Evolutionary conservation across 2,113 vertebrate genomes (phyloP), one percentile per base, ranked within the genome.

Genomic region (Pampusana beccarii): DNA sequence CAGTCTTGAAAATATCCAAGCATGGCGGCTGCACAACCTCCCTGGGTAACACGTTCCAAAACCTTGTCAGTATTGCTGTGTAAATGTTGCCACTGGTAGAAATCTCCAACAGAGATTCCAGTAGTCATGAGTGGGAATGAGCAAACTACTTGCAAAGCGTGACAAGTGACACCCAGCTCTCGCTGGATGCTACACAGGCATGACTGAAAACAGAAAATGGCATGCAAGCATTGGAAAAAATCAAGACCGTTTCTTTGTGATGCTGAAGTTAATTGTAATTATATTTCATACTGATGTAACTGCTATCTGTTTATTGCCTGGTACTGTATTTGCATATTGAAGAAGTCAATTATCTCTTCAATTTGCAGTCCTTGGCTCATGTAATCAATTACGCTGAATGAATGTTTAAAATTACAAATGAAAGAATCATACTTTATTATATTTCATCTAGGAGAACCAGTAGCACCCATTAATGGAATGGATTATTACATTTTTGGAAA

Each of bases 341-440:
- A 96, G 83, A 95, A 95, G 94, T 95, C 93, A 96, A 78, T 97
- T 96, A 93, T 95, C 78, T 88, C 88, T 95, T 95, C 87, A 60
- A 46, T 93, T 91, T 88, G 80, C 62, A 96, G 29, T 65, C 67
- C 50, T 74, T 75, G 57, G 62, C 58, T 91, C 67, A 61, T 56
- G 48, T 90, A 78, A 87, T 91, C 81, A 87, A 73, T 97, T 93
- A 88, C 85, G 46, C 62, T 90, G 92, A 91, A 75, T 84, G 90
- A 81, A 28, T 89, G 73, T 90, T 96, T 94, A 91, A 95, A 97
- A 97, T 95, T 96, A 96, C 95, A 97, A 85, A 97, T 95, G 92
- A 96, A 97, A 96, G 84, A 89, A 80, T 90, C 95, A 65, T 81
- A 86, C 88, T 96, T 96, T 92, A 86, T 86, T 94, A 57, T 74